Evolutionary conservation across 2,113 vertebrate species (phyloP).

Genomic region (Sarotherodon lohbergeri): DNA sequence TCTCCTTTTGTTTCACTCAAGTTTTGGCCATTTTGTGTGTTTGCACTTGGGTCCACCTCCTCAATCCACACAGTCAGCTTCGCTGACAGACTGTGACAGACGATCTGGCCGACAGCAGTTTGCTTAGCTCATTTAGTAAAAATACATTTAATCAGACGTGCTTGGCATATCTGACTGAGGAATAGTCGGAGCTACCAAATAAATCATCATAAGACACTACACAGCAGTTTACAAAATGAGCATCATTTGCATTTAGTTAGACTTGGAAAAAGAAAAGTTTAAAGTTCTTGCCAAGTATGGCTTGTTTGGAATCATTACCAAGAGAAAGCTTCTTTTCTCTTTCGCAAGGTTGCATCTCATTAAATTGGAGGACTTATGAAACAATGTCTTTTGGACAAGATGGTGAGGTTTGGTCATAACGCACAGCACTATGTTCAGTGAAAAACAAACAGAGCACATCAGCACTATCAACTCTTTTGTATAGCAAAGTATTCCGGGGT

Average conservation of each 20-base stretch:
- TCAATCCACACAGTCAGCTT: no score
- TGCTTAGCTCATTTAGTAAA: neutral
- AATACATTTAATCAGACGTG: neutral
- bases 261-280: neutral
- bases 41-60: no score
- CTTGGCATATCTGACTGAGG: neutral
- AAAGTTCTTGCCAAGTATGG: neutral
- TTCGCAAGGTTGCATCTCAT: neutral
- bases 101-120: neutral
- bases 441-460: neutral
- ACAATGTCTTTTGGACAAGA: neutral
- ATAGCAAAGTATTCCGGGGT: neutral
- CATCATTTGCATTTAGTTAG: neutral
- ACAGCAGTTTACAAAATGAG: neutral
- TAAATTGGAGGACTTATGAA: neutral
- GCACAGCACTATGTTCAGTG: neutral
- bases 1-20: no score
- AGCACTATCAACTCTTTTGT: neutral
- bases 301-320: neutral
- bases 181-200: neutral
- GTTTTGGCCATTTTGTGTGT: no score
- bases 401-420: neutral
- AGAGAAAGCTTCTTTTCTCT: neutral
- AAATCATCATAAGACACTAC: neutral
- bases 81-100: neutral